phyloP scores from a whole-genome alignment of 2,113 vertebrate species.

The Pteruthius melanotis region DNA sequence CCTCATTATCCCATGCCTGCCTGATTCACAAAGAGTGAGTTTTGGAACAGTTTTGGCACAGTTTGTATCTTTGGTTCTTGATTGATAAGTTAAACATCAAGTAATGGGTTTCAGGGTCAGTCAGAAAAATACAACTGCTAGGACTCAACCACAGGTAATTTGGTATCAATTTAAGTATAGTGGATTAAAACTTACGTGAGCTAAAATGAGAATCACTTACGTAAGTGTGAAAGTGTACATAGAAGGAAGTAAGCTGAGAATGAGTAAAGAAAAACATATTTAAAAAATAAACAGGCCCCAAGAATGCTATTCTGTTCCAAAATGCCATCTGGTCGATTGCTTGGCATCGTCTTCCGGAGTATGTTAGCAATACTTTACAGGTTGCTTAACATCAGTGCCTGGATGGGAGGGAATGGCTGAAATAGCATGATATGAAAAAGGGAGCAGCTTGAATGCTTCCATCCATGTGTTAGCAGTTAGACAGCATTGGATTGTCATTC shows the following conservation, averaged over 20 bases:
- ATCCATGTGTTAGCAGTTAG: not conserved
- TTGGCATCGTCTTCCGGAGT: not conserved
- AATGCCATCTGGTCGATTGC: slow-evolving; percentile 9
- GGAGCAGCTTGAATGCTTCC: not conserved
- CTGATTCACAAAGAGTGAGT: not conserved
- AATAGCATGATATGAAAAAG: not conserved
- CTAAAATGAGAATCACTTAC: not conserved
- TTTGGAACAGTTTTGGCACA: not conserved
- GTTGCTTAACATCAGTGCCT: not conserved
- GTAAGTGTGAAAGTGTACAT: not conserved
- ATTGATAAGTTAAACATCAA: not conserved
- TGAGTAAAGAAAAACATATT: not conserved
- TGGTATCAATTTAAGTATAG: not conserved
- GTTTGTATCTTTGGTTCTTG: not conserved
- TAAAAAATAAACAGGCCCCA: not conserved
- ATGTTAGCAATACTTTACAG: not conserved
- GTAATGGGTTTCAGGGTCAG: not conserved
- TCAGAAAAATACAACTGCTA: not conserved
- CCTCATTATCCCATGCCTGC: not conserved
- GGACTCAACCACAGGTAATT: not conserved
- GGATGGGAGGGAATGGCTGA: not conserved
- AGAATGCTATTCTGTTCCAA: not conserved
- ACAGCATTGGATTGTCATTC: not conserved
- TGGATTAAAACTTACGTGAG: not conserved
- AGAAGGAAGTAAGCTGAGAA: not conserved